A percentile compares a stretch with the other conserved stretches of the same genome.
Evolutionary conservation across 1,140 invertebrate species (phyloP).

Genomic region (Druon quercuslanigerum): DNA sequence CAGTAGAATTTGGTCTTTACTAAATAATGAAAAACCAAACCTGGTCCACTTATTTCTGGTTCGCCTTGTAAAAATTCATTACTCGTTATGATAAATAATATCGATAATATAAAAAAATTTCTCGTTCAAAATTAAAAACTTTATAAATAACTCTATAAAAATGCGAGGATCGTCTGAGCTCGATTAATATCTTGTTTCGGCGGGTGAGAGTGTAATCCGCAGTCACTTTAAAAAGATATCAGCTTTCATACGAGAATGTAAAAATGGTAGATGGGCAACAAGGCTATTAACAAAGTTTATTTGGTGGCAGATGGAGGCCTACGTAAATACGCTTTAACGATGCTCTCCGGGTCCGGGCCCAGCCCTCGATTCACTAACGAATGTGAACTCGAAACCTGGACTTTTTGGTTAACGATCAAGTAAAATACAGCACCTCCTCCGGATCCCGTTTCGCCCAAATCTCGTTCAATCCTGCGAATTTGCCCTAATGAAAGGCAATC

Average conservation of each 20-base stretch:
- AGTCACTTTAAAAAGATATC: slow-evolving; percentile 28
- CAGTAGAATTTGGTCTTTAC: too few relatives aligned
- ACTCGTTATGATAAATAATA: too few relatives aligned
- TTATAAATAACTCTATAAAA: background rate
- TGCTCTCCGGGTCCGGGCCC: background rate
- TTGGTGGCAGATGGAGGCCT: slow-evolving; percentile 11
- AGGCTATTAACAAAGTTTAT: slow-evolving; percentile 27
- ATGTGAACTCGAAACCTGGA: slow-evolving; percentile 3
- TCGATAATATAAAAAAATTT: too few relatives aligned
- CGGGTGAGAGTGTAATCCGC: background rate
- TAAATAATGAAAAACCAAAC: too few relatives aligned
- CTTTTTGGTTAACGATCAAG: slow-evolving; percentile 35
- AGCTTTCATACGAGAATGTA: slow-evolving; percentile 1
- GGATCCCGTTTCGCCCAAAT: slow-evolving; percentile 6
- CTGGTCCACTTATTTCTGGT: too few relatives aligned
- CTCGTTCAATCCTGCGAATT: slow-evolving; percentile 17
- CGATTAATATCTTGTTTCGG: background rate
- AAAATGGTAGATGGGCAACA: slow-evolving; percentile 17
- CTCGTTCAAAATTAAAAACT: too few relatives aligned
- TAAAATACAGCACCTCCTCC: slow-evolving; percentile 35
- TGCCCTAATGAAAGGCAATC: slow-evolving; percentile 41
- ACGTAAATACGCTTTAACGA: slow-evolving; percentile 22
- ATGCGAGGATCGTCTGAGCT: background rate
- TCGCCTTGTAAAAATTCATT: too few relatives aligned
- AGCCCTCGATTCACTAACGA: slow-evolving; percentile 24